Percentiles rank a stretch among this genome's conserved stretches.
Conservation (phyloP, 2,113 vertebrate species). For the Thomomys bottae region DNA sequence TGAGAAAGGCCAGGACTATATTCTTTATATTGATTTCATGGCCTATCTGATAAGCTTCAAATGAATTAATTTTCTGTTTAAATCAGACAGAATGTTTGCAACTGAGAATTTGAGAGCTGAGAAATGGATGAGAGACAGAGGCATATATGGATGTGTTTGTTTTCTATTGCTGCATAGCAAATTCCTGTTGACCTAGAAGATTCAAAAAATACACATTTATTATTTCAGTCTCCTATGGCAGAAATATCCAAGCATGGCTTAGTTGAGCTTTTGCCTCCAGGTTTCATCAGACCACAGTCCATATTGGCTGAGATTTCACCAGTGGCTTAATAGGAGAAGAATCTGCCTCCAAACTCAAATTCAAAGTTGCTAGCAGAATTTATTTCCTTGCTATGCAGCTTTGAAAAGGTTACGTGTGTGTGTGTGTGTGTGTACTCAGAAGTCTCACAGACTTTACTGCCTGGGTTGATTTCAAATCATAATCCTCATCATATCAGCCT, state of each 20-base stretch:
- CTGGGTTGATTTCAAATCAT: too few species aligned
- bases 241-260: background rate
- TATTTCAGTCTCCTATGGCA: background rate
- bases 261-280: background rate
- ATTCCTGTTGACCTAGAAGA: background rate
- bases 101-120: background rate
- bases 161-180: background rate
- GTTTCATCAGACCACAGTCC: background rate
- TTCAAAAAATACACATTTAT: background rate
- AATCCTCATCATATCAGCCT: too few species aligned
- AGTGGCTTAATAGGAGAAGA: background rate
- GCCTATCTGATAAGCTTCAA: background rate
- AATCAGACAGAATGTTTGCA: background rate
- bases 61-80: background rate
- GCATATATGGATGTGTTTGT: background rate
- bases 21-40: background rate
- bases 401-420: background rate
- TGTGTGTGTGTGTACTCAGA: too few species aligned
- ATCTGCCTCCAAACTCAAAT: background rate
- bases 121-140: constrained; percentile 28
- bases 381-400: background rate
- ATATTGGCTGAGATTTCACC: background rate
- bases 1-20: background rate
- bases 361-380: background rate
- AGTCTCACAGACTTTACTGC: too few species aligned